Evolutionary conservation across 2,113 vertebrate genomes (phyloP).

Genomic region (Halichoerus grypus): DNA sequence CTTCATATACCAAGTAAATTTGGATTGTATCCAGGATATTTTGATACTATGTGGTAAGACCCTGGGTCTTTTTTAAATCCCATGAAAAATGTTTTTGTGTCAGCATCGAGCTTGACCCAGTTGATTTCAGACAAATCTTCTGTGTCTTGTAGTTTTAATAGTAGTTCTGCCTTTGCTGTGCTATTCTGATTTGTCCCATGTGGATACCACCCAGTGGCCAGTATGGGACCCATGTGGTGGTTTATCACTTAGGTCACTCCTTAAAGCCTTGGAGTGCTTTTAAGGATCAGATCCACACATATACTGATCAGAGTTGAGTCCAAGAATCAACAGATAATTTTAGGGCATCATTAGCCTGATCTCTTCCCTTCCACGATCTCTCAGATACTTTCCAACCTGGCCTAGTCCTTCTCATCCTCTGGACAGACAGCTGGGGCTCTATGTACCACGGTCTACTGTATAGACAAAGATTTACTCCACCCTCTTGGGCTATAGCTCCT

Average conservation of each 20-base stretch:
- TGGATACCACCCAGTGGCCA: neutral
- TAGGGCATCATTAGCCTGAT: neutral
- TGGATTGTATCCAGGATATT: neutral
- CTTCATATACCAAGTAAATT: neutral
- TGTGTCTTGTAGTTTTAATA: neutral
- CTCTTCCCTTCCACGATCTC: neutral
- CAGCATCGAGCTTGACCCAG: neutral
- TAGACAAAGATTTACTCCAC: neutral
- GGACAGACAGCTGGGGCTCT: neutral
- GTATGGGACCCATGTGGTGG: neutral
- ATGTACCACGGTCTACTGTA: neutral
- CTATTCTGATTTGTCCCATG: neutral
- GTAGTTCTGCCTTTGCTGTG: neutral
- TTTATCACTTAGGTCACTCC: neutral
- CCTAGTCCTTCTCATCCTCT: neutral
- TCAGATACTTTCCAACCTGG: neutral
- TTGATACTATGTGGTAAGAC: neutral
- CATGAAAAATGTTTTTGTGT: neutral
- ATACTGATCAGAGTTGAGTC: neutral
- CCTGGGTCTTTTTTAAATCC: neutral
- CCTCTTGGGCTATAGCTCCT: neutral
- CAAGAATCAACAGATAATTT: neutral
- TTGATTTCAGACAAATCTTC: neutral
- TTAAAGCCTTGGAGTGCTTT: neutral
- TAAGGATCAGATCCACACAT: neutral